These are phyloP conservation scores for Pangasianodon gigas DNA, from an alignment of 2,113 vertebrate species.

Conservation along the genomic window DNA sequence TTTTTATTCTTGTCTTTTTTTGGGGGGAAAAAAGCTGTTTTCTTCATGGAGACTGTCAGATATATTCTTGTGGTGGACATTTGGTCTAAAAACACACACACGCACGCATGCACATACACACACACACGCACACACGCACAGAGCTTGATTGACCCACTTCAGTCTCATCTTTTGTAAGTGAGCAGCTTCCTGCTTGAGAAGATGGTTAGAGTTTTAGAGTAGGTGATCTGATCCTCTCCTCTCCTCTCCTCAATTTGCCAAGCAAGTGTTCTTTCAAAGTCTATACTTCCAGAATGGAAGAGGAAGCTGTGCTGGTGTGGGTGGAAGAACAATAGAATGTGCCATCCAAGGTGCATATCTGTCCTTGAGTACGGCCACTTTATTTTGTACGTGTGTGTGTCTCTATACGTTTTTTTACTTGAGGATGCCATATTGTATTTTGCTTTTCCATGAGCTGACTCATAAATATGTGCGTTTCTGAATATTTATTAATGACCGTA, in stretches of 20 bases:
- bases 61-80: not conserved
- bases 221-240: slow-evolving; percentile 35
- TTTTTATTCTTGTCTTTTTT: too few species aligned
- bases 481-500: slow-evolving; percentile 27
- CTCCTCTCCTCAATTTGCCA: not conserved
- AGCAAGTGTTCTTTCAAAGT: slow-evolving; percentile 11
- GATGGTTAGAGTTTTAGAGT: slow-evolving; percentile 26
- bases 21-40: too few species aligned
- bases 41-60: not conserved
- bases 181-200: slow-evolving; percentile 29
- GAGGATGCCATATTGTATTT: slow-evolving; percentile 15
- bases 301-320: not conserved
- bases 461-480: slow-evolving; percentile 7
- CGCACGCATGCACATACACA: not conserved
- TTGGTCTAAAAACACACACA: not conserved
- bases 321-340: slow-evolving; percentile 21
- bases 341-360: slow-evolving; percentile 18
- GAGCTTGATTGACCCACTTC: slow-evolving; percentile 46
- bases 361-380: slow-evolving; percentile 10
- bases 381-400: slow-evolving; percentile 28
- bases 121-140: slow-evolving; percentile 20
- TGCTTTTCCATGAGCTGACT: not conserved
- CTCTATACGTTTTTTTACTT: too few species aligned
- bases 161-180: slow-evolving; percentile 48
- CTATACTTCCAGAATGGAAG: not conserved